Evolutionary conservation across 1,140 invertebrate genomes (phyloP), one percentile per base, ranked within the genome.

Genomic region (Lepidotrigona ventralis): DNA sequence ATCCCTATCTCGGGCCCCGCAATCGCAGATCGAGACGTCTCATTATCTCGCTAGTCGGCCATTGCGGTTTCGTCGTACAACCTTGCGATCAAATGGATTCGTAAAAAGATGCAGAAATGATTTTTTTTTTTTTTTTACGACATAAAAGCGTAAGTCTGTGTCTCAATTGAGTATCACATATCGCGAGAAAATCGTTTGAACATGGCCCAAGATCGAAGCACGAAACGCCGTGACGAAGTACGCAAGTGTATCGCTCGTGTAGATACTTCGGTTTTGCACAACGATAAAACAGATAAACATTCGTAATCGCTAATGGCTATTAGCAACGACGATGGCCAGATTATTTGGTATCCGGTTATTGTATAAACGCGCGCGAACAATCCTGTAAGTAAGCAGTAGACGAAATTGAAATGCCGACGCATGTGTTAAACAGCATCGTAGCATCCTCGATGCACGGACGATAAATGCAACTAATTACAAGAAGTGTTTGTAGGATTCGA

Each of bases 21-120:
- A 90, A 92, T 92, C 89, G 85, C 86, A 84, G 86, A 87, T 90
- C 86, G 85, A 91, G 88, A 90, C 85, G 91, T 90, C 91, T 92
- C 90, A 89, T 92, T 92, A 91, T 88, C 72, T 83, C 54, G 79
- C 87, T 72, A 63, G 85, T 86, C 84, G 81, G 82, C 83, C 82
- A 89, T 86, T 82, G 85, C 69, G 88, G 84, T 89, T 81, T 79
- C 86, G 70, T 74, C 77, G 60, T 63, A 54, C 64, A 54, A n/a
- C 51, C 9, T 39, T 14, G 63, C 15, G 26, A 64, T 12, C 23
- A 19, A 64, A 64, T 64, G 8, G 63, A 83, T 53, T n/a, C 58
- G n/a, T 26, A 26, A 33, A 56, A 72, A 64, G 72, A 8, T 46
- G 39, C 6, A 46, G 39, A 46, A 46, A 46, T 46, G 8, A 46